Conservation (phyloP, 1,140 invertebrate genomes). For the Pantala flavescens region DNA sequence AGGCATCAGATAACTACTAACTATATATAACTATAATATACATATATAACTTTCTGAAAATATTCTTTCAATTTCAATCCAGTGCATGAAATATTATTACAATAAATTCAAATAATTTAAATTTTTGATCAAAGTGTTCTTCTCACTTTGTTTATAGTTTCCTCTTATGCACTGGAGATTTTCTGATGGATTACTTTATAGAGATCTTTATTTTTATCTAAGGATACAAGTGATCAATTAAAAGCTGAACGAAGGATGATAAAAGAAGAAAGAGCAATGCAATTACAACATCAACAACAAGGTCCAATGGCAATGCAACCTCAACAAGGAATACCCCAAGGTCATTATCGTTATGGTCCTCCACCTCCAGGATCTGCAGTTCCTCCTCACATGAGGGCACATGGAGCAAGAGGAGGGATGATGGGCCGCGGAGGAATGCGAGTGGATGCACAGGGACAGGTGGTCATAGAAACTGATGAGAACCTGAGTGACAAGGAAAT, state of each 20-base stretch:
- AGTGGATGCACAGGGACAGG: slow-evolving; percentile 40
- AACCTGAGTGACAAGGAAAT: slow-evolving; percentile 81
- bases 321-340: slow-evolving; percentile 31
- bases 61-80: too few species aligned
- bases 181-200: too few species aligned
- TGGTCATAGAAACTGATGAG: slow-evolving; percentile 72
- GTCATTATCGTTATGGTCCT: slow-evolving; percentile 33
- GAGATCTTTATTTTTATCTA: too few species aligned
- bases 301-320: slow-evolving; percentile 30
- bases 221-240: neutral
- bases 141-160: too few species aligned
- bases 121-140: too few species aligned
- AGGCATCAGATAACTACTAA: too few species aligned
- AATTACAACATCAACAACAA: slow-evolving; percentile 32
- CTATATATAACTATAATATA: too few species aligned
- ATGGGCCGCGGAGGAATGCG: slow-evolving; percentile 29
- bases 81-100: too few species aligned
- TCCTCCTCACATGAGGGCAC: slow-evolving; percentile 38
- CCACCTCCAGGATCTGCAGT: slow-evolving; percentile 32
- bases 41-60: too few species aligned
- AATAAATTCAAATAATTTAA: too few species aligned
- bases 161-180: too few species aligned
- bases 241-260: neutral
- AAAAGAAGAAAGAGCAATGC: slow-evolving; percentile 22
- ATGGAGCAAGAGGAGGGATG: slow-evolving; percentile 21